Evolutionary conservation across 2,888 invertebrate genomes (phyloP).

Genomic region (Clepsis dumicolana): DNA sequence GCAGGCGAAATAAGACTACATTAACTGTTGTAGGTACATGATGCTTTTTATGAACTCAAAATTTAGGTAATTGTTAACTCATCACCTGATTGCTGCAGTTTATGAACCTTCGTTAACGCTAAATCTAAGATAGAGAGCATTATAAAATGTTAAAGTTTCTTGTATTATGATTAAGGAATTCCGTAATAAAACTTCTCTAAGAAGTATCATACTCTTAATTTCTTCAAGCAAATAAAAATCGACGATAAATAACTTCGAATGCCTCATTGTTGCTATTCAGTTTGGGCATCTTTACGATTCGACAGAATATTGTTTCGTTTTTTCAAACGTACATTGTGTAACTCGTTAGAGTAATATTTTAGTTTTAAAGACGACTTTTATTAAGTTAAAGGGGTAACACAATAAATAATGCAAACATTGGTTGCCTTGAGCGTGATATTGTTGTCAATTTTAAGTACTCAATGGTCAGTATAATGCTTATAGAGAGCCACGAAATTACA

Average conservation of each 20-base stretch:
- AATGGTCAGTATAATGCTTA: neutral
- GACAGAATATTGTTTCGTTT: constrained; percentile 52
- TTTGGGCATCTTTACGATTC: constrained; percentile 67
- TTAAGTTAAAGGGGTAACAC: constrained; percentile 29
- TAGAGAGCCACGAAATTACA: neutral
- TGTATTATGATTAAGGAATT: too few species aligned
- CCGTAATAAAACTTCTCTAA: neutral
- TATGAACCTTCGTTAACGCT: too few species aligned
- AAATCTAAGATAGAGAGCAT: too few species aligned
- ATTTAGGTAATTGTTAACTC: too few species aligned
- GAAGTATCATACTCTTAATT: constrained; percentile 63
- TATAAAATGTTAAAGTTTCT: too few species aligned
- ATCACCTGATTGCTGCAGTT: too few species aligned
- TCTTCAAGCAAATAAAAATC: constrained; percentile 67
- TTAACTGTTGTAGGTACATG: too few species aligned
- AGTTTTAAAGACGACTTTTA: constrained; percentile 42
- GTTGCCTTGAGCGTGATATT: neutral
- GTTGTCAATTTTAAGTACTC: constrained; percentile 7
- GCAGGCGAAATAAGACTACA: too few species aligned
- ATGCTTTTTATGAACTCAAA: too few species aligned
- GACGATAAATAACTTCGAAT: constrained; percentile 65
- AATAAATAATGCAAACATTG: constrained; percentile 25
- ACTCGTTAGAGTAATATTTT: constrained; percentile 37
- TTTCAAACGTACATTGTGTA: constrained; percentile 36
- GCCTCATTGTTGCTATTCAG: constrained; percentile 65